phyloP scores from a whole-genome alignment of 2,888 invertebrate genomes.

The Eupelmus urozonus region DNA sequence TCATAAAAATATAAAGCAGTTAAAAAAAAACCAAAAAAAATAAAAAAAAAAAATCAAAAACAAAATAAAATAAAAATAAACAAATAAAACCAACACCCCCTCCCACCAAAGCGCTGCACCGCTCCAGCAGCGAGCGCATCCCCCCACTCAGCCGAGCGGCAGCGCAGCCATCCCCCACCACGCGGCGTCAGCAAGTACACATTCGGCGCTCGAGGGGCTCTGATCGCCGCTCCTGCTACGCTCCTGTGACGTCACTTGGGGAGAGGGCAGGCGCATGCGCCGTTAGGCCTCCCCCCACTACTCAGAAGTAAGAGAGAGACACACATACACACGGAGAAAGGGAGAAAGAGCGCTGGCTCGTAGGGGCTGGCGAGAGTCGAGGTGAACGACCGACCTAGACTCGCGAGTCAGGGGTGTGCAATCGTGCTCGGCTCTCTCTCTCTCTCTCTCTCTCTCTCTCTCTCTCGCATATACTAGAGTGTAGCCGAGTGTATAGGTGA shows the following conservation, averaged over 20 bases:
- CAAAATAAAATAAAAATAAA: too few relatives aligned
- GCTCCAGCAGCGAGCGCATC: too few relatives aligned
- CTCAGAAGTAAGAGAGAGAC: not conserved
- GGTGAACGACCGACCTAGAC: conserved; percentile 78
- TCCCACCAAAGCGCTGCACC: too few relatives aligned
- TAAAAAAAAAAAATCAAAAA: too few relatives aligned
- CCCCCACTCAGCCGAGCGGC: too few relatives aligned
- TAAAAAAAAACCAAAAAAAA: too few relatives aligned
- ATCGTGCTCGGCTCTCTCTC: conserved; percentile 58
- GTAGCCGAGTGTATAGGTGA: not conserved
- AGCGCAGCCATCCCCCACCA: too few relatives aligned
- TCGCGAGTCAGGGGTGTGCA: conserved; percentile 76
- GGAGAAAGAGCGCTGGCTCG: too few relatives aligned
- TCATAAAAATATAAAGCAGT: too few relatives aligned
- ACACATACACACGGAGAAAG: not conserved
- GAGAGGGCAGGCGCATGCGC: conserved; percentile 27
- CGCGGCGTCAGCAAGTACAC: too few relatives aligned
- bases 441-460: not conserved
- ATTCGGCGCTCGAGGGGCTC: too few relatives aligned
- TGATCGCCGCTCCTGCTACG: not conserved
- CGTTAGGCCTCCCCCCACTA: not conserved
- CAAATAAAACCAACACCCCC: too few relatives aligned
- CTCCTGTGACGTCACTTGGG: conserved; percentile 43
- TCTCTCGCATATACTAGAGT: not conserved
- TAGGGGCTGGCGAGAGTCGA: conserved; percentile 39